Conservation (phyloP, 92 coral and sea anemone species). For the Epizoanthus stellaris region DNA sequence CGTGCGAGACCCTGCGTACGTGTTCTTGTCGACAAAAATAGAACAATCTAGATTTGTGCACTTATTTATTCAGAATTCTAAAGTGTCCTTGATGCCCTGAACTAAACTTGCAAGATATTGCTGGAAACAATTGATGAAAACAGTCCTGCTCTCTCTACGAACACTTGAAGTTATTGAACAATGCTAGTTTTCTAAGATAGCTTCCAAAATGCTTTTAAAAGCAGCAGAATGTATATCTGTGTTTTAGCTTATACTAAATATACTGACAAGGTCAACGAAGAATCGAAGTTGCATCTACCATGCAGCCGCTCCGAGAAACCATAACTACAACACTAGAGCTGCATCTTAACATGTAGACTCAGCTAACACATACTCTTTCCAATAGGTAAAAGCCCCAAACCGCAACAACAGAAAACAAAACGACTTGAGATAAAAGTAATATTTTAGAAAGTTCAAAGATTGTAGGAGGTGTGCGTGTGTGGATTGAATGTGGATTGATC, state of each 20-base stretch:
- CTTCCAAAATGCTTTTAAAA: neutral
- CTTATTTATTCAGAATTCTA: constrained; percentile 35
- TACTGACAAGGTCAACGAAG: neutral
- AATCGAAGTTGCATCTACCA: neutral
- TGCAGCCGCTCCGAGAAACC: constrained; percentile 23
- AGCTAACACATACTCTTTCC: neutral
- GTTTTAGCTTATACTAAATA: neutral
- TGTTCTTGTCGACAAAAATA: constrained; percentile 30
- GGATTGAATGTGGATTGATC: neutral
- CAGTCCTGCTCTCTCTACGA: neutral
- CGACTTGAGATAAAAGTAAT: neutral
- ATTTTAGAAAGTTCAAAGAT: constrained; percentile 1
- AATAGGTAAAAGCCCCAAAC: neutral
- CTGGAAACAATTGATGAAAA: neutral
- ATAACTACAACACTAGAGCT: neutral
- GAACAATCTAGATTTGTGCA: constrained; percentile 32
- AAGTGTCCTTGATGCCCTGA: constrained; percentile 11
- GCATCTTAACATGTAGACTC: neutral
- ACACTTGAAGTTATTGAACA: neutral
- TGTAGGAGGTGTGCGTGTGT: constrained; percentile 1
- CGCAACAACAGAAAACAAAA: constrained; percentile 7
- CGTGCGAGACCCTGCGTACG: neutral
- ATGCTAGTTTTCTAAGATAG: neutral
- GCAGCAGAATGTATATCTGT: neutral
- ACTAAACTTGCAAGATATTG: neutral